These are phyloP conservation scores for Drosophila quadrilineata DNA, from an alignment of 1,140 invertebrate genomes.

Conservation along the genomic window DNA sequence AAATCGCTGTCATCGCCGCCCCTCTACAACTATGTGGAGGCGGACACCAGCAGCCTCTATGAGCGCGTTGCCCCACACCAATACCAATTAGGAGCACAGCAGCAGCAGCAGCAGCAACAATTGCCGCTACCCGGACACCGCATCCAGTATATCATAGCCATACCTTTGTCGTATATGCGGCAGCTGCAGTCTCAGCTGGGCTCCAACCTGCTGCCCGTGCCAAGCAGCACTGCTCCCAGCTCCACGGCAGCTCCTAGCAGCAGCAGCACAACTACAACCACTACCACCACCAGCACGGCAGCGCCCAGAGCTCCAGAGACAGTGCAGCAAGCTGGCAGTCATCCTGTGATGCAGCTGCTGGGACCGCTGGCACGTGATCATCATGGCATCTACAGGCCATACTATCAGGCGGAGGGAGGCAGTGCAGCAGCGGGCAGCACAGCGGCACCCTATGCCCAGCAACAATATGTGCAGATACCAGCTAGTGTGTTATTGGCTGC, in stretches of 20 bases:
- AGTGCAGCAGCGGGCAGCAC: conserved; percentile 26
- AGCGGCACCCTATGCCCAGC: conserved; percentile 30
- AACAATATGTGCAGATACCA: conserved; percentile 67
- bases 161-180: conserved; percentile 69
- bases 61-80: conserved; percentile 26
- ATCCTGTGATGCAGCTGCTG: conserved; percentile 43
- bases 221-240: conserved; percentile 20
- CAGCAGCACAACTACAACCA: conserved; percentile 31
- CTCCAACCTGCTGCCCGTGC: conserved; percentile 4
- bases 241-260: neutral
- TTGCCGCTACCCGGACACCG: conserved; percentile 33
- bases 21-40: conserved; percentile 52
- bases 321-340: conserved; percentile 24
- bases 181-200: conserved; percentile 63
- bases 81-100: conserved; percentile 20
- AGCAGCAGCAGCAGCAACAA: conserved; percentile 37
- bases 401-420: conserved; percentile 49
- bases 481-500: conserved; percentile 58
- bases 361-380: conserved; percentile 71
- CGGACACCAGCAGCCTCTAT: conserved; percentile 24
- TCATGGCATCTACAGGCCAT: conserved; percentile 55
- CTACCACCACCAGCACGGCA: conserved; percentile 15
- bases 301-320: conserved; percentile 25
- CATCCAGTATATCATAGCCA: conserved; percentile 74
- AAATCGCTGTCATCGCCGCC: conserved; percentile 7